Base-by-base conservation (phyloP, 2,797 vertebrate genomes). In the Cossypha caffra region DNA sequence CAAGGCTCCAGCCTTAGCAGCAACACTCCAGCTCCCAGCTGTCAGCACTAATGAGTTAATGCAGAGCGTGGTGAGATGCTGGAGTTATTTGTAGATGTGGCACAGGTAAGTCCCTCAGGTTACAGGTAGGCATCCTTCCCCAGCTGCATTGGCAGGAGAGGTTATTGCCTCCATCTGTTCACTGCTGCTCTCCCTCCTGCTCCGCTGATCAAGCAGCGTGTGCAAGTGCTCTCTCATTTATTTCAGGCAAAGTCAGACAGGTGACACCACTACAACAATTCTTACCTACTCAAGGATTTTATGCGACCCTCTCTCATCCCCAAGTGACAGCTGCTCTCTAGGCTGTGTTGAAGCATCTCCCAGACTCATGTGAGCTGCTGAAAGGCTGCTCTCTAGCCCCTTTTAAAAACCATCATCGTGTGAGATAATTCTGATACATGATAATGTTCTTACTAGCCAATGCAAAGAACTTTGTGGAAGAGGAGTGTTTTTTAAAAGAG, bases 101-200 rank as follows among this genome's bases (percentile, higher is more conserved):
- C 58, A 54, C 54, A 86, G 82, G 88, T 83, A 64, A 78, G 69
- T 69, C 76, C 76, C 73, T 91, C 58, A 64, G 64, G 51, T 29
- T 81, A 31, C 61, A 72, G 79, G 73, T 61, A 91, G 48, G 45
- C 42, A 67, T 75, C 57, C 64, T 77, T 50, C 42, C 61, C 48
- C 75, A 82, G 89, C 81, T 89, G 89, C 85, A 50, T 1, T 82
- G 86, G 91, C 86, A 92, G 63, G 59, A 93, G 71, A 95, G 51
- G 78, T 92, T 95, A 96, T 89, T 94, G 87, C 68, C 45, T 94
- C 87, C 91, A 97, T 91, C 94, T 91, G 81, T 79, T 94, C 89
- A 54, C 21, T 17, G 59, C 57, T 0, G 2, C 84, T 59, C 69
- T 87, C 40, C 84, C 87, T 91, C 58, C 71, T 79, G 74, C 84